Conservation (phyloP, 2,113 vertebrate species). For the Carlito syrichta region DNA sequence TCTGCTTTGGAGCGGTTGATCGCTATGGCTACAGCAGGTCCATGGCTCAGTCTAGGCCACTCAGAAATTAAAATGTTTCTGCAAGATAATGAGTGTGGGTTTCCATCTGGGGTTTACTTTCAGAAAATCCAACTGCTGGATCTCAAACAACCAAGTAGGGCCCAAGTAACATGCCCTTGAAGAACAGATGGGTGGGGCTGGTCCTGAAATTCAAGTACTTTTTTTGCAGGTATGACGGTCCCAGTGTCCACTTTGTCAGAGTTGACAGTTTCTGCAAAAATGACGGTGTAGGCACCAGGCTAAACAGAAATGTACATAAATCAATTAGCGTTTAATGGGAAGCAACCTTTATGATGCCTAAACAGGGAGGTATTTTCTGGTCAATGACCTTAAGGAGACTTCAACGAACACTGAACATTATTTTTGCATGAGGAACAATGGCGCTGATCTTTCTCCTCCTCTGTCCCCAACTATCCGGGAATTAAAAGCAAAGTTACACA, state of each 20-base stretch:
- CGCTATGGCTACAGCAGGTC: background rate
- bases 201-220: background rate
- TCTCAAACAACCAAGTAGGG: background rate
- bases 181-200: constrained; percentile 17
- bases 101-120: constrained; percentile 54
- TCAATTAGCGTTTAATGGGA: constrained; percentile 24
- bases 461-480: constrained; percentile 32
- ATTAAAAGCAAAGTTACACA: constrained; percentile 50
- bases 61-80: constrained; percentile 42
- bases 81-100: constrained; percentile 52
- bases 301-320: constrained; percentile 64
- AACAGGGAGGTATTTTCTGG: constrained; percentile 42
- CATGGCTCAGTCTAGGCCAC: constrained; percentile 13
- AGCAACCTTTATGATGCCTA: background rate
- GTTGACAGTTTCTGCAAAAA: constrained; percentile 70
- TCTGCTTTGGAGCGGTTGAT: constrained; percentile 60
- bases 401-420: constrained; percentile 44
- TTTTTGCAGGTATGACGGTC: constrained; percentile 7
- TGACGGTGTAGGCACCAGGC: background rate
- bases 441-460: background rate
- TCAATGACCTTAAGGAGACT: constrained; percentile 50
- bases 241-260: constrained; percentile 76
- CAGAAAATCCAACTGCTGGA: constrained; percentile 54
- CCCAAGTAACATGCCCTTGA: constrained; percentile 47
- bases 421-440: background rate